These are phyloP conservation scores for Ectobius pallidus DNA, from an alignment of 2,888 invertebrate genomes.

Conservation along the genomic window DNA sequence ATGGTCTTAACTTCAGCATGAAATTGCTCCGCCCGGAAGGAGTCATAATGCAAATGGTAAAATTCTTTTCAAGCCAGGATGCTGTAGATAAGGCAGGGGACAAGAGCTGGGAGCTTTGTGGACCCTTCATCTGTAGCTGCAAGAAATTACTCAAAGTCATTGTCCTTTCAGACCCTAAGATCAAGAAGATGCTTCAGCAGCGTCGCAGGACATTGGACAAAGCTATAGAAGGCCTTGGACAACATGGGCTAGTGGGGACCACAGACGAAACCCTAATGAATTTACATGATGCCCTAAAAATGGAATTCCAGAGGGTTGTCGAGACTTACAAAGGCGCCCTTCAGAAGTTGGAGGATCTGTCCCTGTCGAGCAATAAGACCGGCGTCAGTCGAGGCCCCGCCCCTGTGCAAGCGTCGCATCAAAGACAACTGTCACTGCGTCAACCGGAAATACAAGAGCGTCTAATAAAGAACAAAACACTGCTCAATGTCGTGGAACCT, in stretches of 20 bases:
- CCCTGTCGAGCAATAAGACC: constrained; percentile 56
- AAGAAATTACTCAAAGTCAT: constrained; percentile 58
- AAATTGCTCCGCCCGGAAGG: constrained; percentile 64
- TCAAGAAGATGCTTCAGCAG: constrained; percentile 67
- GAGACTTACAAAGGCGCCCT: constrained; percentile 64
- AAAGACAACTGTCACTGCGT: constrained; percentile 81
- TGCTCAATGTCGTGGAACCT: constrained; percentile 70
- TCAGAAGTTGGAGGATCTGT: constrained; percentile 81
- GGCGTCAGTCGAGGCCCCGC: constrained; percentile 66
- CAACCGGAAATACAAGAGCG: constrained; percentile 88
- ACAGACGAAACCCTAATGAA: constrained; percentile 65
- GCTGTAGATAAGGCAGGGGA: constrained; percentile 45
- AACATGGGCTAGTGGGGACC: constrained; percentile 78
- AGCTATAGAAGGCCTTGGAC: constrained; percentile 86
- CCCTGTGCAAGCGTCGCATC: constrained; percentile 87
- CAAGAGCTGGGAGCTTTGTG: constrained; percentile 49
- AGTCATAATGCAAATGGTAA: constrained; percentile 85
- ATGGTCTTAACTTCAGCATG: constrained; percentile 54
- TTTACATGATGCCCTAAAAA: constrained; percentile 79
- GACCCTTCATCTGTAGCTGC: constrained; percentile 53
- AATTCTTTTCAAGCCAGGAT: constrained; percentile 65
- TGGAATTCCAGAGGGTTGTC: constrained; percentile 54
- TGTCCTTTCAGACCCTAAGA: constrained; percentile 57
- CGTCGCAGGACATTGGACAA: constrained; percentile 77
- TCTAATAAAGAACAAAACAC: constrained; percentile 88